phyloP scores from a whole-genome alignment of 2,888 invertebrate species.

The Taenaris catops region DNA sequence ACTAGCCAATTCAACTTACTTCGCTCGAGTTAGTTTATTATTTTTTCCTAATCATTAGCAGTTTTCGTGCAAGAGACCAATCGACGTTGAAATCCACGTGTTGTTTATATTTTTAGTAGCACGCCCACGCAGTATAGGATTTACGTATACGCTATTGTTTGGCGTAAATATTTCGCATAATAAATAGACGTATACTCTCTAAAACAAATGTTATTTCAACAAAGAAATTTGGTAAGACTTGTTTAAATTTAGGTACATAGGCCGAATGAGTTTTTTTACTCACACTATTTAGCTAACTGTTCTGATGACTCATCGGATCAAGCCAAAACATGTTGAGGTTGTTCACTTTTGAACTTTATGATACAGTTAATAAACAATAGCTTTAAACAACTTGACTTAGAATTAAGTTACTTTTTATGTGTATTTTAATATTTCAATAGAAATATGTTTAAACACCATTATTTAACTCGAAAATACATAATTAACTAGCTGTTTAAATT shows the following conservation, averaged over 20 bases:
- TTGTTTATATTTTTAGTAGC: constrained; percentile 73
- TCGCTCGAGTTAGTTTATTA: no score
- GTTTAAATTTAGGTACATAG: neutral
- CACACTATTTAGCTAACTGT: neutral
- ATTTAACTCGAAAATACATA: no score
- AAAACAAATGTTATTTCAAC: neutral
- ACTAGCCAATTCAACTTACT: no score
- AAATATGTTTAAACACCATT: no score
- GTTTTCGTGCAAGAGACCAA: no score
- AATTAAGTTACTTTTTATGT: no score
- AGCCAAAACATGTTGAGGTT: constrained; percentile 5
- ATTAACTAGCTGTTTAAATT: no score
- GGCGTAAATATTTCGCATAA: constrained; percentile 23
- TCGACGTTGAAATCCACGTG: constrained; percentile 54
- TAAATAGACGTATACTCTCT: constrained; percentile 1
- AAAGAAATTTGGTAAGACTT: neutral
- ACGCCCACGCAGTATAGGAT: constrained; percentile 56
- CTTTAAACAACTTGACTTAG: neutral
- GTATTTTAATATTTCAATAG: no score
- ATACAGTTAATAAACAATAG: no score
- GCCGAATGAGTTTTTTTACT: constrained; percentile 1
- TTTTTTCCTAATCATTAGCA: no score
- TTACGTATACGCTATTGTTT: constrained; percentile 41
- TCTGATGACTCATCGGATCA: constrained; percentile 15
- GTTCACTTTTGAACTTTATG: constrained; percentile 10